Percentiles rank a stretch among this genome's conserved stretches.
These are phyloP conservation scores for Micromussa lordhowensis DNA, from an alignment of 92 coral and sea anemone genomes.

Conservation along the genomic window DNA sequence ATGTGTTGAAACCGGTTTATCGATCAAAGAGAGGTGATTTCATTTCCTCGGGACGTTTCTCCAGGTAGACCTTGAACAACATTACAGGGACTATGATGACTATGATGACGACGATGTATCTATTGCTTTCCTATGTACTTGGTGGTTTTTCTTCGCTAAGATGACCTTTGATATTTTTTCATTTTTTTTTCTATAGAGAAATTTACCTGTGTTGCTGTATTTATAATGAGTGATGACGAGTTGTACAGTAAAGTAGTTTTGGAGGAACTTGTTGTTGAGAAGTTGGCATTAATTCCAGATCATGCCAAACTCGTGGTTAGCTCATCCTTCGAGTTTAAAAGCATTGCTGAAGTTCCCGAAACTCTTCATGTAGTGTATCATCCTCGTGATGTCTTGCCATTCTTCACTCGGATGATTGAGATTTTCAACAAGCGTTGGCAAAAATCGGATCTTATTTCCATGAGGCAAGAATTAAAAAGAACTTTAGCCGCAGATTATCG, in stretches of 20 bases:
- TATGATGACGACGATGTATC: too few relatives aligned
- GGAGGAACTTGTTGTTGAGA: not conserved
- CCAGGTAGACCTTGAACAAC: too few relatives aligned
- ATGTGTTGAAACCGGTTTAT: too few relatives aligned
- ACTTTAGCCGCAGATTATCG: not conserved
- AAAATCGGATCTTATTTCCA: conserved; percentile 20
- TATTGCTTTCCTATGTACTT: too few relatives aligned
- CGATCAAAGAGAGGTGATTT: too few relatives aligned
- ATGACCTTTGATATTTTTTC: too few relatives aligned
- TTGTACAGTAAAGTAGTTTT: not conserved
- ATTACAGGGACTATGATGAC: too few relatives aligned
- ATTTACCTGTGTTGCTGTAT: not conserved
- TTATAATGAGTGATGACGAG: not conserved
- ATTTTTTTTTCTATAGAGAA: not conserved
- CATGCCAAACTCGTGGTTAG: not conserved
- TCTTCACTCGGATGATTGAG: not conserved
- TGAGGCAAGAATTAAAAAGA: conserved; percentile 19
- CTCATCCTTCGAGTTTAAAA: not conserved
- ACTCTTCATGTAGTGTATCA: not conserved
- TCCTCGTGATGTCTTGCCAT: not conserved
- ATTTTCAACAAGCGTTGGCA: conserved; percentile 24
- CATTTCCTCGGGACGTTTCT: too few relatives aligned
- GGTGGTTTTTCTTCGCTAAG: too few relatives aligned
- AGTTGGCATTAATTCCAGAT: not conserved
- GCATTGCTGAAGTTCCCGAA: not conserved